phyloP scores from a whole-genome alignment of 2,797 vertebrate species.

The Schizothorax lantsangensis region DNA sequence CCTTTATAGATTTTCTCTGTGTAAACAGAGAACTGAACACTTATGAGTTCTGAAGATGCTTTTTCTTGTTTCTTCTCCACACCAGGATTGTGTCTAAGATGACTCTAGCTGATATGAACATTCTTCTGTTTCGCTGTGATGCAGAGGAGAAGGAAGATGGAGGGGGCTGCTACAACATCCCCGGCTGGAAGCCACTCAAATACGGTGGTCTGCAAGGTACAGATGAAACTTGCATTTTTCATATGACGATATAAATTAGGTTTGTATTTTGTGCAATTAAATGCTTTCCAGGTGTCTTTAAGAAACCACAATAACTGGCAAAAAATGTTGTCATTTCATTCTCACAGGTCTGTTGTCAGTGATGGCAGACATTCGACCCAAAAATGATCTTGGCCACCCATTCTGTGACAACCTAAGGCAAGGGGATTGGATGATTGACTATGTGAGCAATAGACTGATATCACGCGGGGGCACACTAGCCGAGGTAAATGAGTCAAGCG shows the following conservation, averaged over 20 bases:
- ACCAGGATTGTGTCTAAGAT: slow-evolving; percentile 88
- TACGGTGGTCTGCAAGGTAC: slow-evolving; percentile 95
- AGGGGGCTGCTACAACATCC: slow-evolving; percentile 90
- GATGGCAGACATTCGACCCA: slow-evolving; percentile 90
- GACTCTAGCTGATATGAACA: slow-evolving; percentile 88
- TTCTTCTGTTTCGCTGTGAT: slow-evolving; percentile 91
- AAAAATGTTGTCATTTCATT: not conserved
- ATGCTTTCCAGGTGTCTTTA: not conserved
- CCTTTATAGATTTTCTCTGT: not conserved
- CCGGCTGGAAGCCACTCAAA: slow-evolving; percentile 89
- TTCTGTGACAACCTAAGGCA: slow-evolving; percentile 93
- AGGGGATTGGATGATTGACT: slow-evolving; percentile 98
- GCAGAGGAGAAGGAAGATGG: slow-evolving; percentile 93
- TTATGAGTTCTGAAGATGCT: not conserved
- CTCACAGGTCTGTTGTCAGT: slow-evolving; percentile 90
- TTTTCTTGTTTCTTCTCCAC: not conserved
- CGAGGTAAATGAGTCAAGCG: slow-evolving; percentile 77
- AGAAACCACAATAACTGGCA: not conserved
- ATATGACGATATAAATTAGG: not conserved
- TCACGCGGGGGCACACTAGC: slow-evolving; percentile 81
- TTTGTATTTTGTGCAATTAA: not conserved
- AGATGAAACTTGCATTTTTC: not conserved
- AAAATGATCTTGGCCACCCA: slow-evolving; percentile 95
- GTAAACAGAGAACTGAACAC: not conserved
- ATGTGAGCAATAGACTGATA: slow-evolving; percentile 87